Evolutionary conservation across 92 coral and sea anemone species (phyloP), one percentile per base, ranked within the genome.

Genomic region (Epizoanthus scotinus): DNA sequence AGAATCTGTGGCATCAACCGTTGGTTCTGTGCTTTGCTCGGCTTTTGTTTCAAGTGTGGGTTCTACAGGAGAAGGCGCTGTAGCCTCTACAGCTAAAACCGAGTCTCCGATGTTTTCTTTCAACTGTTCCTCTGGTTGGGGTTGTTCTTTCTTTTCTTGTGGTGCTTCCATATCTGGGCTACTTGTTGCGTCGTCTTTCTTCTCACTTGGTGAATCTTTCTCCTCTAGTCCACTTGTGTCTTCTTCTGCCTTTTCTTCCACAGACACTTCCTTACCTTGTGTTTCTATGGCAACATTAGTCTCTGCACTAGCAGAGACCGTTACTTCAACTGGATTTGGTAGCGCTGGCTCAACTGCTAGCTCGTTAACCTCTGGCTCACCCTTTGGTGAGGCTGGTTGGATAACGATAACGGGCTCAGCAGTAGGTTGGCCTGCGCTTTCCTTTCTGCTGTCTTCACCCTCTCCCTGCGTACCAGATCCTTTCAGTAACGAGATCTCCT

Each of bases 321-420:
- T 15, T 6, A 20, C 68, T 34, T 75, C 31, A 22, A 21, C 55
- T 57, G 34, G 34, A 34, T 20, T 21, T 31, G 31, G 50, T 2
- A 8, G 10, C 21, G 38, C 20, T 2, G 13, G 53, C 44, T 75
- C 24, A 34, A 27, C 42, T 64, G 70, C 47, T 20, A n/a, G 12
- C 70, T 28, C 20, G 38, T 8, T 4, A 27, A 20, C n/a, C 38
- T 59, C 81, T 58, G 68, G 53, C 38, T 75, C 81, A 59, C 67
- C 28, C 13, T 2, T 59, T 20, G 81, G 67, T 8, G 81, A 75
- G 22, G 81, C 25, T 24, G 68, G 81, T 12, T 59, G 56, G 38
- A 59, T 34, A 13, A 38, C 40, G 14, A 75, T 54, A 36, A 24
- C 27, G 34, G 81, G 81, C n/a, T 75, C 67, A 19, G 25, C 47